Evolutionary conservation across 2,888 invertebrate genomes (phyloP).

Genomic region (Stenotaenia linearis): DNA sequence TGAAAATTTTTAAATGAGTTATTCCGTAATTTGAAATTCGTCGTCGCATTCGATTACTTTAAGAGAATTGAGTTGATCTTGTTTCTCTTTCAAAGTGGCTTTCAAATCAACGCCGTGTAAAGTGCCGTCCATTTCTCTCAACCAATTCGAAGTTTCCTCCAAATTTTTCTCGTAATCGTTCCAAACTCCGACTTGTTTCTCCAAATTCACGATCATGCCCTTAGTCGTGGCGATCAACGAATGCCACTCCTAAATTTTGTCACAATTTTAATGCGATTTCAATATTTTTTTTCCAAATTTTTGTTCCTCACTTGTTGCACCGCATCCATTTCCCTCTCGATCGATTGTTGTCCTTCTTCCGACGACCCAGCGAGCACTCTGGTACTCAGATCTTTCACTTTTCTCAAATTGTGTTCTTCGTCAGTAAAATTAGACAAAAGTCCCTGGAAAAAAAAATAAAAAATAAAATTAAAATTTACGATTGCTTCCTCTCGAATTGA

Average conservation of each 20-base stretch:
- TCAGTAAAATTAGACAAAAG: constrained; percentile 72
- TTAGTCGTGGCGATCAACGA: constrained; percentile 67
- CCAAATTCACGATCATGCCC: constrained; percentile 71
- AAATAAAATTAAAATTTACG: not conserved
- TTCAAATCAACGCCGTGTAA: constrained; percentile 83
- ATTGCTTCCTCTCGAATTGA: not conserved
- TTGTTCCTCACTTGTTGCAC: constrained; percentile 69
- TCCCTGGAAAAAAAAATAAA: constrained; percentile 51
- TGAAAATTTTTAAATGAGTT: constrained; percentile 45
- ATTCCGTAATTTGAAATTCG: not conserved
- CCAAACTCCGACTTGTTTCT: constrained; percentile 61
- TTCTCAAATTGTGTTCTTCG: constrained; percentile 75
- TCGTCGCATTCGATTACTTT: constrained; percentile 45
- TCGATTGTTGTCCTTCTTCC: constrained; percentile 72
- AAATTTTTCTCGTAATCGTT: constrained; percentile 80
- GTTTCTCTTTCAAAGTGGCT: constrained; percentile 73
- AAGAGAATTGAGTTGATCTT: constrained; percentile 72
- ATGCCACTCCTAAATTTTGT: constrained; percentile 66
- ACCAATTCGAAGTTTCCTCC: constrained; percentile 79
- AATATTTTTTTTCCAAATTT: too few species aligned
- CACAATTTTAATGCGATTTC: too few species aligned
- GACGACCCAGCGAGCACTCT: constrained; percentile 83
- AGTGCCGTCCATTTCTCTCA: constrained; percentile 78
- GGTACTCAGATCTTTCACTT: constrained; percentile 75
- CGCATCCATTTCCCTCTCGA: constrained; percentile 78